Percentiles rank a stretch among this genome's conserved stretches.
Evolutionary conservation across 2,113 vertebrate genomes (phyloP).

Genomic region (Pomatorhinus ruficollis): DNA sequence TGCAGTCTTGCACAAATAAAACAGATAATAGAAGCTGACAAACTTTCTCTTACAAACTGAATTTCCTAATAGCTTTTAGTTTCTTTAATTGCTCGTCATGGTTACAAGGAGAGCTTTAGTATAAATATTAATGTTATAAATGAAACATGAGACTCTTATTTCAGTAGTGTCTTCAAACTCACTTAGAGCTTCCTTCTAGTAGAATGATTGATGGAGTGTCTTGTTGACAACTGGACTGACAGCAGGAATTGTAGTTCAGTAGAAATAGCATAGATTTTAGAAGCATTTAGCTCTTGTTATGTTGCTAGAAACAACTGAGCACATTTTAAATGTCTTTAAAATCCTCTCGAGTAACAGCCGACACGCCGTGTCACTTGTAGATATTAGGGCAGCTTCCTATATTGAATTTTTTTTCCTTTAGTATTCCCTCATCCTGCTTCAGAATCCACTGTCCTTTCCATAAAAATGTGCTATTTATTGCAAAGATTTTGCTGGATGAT

Average conservation of each 20-base stretch:
- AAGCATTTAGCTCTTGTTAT: background rate
- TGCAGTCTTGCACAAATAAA: background rate
- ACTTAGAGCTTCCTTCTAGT: background rate
- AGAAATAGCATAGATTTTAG: background rate
- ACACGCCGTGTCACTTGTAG: background rate
- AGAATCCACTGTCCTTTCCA: background rate
- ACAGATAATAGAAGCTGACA: background rate
- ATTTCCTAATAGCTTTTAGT: background rate
- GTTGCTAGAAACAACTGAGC: background rate
- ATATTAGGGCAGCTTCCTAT: background rate
- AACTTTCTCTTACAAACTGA: background rate
- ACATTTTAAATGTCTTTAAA: background rate
- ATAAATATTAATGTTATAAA: constrained; percentile 37
- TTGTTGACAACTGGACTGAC: background rate
- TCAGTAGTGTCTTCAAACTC: background rate
- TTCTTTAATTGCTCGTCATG: constrained; percentile 12
- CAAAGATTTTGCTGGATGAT: background rate
- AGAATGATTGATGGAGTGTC: background rate
- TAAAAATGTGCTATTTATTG: background rate
- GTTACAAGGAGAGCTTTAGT: background rate
- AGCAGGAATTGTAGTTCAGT: background rate
- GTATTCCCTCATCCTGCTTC: background rate
- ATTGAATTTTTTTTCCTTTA: background rate
- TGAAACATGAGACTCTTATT: background rate
- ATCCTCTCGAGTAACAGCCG: background rate